Conservation (phyloP, 2,113 vertebrate genomes). For the Xyliphius kryptos region DNA sequence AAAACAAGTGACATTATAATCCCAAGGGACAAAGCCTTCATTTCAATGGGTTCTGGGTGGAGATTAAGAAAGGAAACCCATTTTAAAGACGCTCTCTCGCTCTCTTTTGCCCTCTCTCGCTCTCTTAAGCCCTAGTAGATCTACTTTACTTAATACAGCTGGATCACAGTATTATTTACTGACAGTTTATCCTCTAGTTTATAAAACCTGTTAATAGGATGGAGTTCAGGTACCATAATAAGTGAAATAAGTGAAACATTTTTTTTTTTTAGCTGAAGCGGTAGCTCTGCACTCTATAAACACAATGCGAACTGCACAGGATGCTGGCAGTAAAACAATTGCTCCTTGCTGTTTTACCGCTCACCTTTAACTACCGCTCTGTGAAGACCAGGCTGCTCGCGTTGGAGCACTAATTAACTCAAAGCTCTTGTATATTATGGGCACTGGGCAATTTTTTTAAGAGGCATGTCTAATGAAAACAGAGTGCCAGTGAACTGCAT, state of each 20-base stretch:
- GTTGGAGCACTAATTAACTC: slow-evolving; percentile 60
- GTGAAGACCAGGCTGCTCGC: slow-evolving; percentile 54
- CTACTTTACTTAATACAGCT: too few species aligned
- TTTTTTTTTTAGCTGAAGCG: slow-evolving; percentile 59
- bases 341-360: slow-evolving; percentile 51
- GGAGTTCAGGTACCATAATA: slow-evolving; percentile 70
- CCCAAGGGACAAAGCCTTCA: slow-evolving; percentile 67
- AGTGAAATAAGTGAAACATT: slow-evolving; percentile 18
- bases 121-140: too few species aligned
- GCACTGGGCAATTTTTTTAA: slow-evolving; percentile 49
- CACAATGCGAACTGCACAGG: slow-evolving; percentile 28
- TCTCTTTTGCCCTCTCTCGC: background rate
- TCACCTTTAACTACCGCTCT: slow-evolving; percentile 51
- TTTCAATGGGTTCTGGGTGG: slow-evolving; percentile 53
- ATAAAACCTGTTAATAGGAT: slow-evolving; percentile 59
- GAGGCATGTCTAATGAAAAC: slow-evolving; percentile 55
- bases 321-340: slow-evolving; percentile 57
- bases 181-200: slow-evolving; percentile 41
- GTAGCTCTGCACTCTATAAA: slow-evolving; percentile 47
- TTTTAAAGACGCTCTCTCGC: slow-evolving; percentile 54
- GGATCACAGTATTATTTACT: too few species aligned
- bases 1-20: slow-evolving; percentile 76
- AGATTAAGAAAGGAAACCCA: slow-evolving; percentile 57
- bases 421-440: slow-evolving; percentile 62
- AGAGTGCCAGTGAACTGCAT: slow-evolving; percentile 43